These are phyloP conservation scores for Bothrops jararaca DNA, from an alignment of 2,113 vertebrate genomes.

Conservation along the genomic window DNA sequence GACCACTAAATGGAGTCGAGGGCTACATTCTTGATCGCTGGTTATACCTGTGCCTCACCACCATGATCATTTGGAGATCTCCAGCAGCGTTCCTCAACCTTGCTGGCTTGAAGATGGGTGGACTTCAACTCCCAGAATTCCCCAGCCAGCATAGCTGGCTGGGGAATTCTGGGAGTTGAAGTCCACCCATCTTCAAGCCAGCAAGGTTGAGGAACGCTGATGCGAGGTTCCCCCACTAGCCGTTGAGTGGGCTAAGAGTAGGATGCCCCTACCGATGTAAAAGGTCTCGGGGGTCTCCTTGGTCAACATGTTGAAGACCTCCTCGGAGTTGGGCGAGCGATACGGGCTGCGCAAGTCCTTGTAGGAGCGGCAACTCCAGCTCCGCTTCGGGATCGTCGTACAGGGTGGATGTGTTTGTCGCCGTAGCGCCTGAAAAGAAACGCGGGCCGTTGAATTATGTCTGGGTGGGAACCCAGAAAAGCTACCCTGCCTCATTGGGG, in stretches of 20 bases:
- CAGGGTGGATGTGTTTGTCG: slow-evolving; percentile 94
- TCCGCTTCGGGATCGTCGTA: slow-evolving; percentile 98
- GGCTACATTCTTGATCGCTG: neutral
- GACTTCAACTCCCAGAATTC: too few species aligned
- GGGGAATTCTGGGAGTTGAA: neutral
- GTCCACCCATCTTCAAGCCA: neutral
- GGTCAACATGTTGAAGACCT: slow-evolving; percentile 96
- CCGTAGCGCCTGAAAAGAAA: slow-evolving; percentile 84
- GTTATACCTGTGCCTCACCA: neutral
- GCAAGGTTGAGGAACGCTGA: neutral
- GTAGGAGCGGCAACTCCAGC: slow-evolving; percentile 93
- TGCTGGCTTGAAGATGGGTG: neutral
- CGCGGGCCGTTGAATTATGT: neutral
- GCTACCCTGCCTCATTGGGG: neutral
- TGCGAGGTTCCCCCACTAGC: neutral
- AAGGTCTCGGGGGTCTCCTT: slow-evolving; percentile 98
- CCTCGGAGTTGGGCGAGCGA: slow-evolving; percentile 92
- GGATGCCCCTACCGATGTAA: slow-evolving; percentile 83
- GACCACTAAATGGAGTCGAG: neutral
- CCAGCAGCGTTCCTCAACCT: neutral
- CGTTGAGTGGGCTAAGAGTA: too few species aligned
- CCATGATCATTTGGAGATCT: neutral
- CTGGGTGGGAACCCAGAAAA: neutral
- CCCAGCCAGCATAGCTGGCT: neutral
- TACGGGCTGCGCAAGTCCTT: slow-evolving; percentile 93